Conservation (phyloP, 2,797 vertebrate species). For the Florisuga fusca region DNA sequence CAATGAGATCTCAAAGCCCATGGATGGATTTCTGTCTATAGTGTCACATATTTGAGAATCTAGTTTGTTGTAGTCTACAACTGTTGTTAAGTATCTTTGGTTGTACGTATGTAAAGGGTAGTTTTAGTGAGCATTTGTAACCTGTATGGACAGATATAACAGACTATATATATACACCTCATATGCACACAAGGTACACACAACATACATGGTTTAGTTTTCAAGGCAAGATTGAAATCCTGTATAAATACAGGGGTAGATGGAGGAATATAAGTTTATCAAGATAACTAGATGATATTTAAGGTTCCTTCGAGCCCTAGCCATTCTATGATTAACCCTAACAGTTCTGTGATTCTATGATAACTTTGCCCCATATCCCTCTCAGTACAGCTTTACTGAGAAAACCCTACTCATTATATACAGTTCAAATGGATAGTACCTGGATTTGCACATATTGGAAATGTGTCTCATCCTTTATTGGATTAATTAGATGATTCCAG, state of each 20-base stretch:
- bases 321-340: too few species aligned
- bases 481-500: background rate
- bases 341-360: too few species aligned
- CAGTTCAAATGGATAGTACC: background rate
- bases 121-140: background rate
- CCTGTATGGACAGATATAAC: background rate
- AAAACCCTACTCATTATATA: background rate
- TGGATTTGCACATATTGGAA: background rate
- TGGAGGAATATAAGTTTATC: background rate
- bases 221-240: background rate
- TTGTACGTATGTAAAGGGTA: background rate
- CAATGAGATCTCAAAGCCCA: background rate
- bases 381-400: background rate
- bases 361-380: background rate
- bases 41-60: background rate
- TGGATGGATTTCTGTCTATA: background rate
- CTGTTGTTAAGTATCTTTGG: background rate
- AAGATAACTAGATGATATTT: background rate
- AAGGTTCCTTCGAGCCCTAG: too few species aligned
- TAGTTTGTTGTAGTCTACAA: background rate
- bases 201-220: background rate
- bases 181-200: background rate
- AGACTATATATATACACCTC: background rate
- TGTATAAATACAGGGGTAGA: background rate
- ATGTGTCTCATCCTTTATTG: background rate